Conservation (phyloP, 2,888 invertebrate species). For the Rutpela maculata region DNA sequence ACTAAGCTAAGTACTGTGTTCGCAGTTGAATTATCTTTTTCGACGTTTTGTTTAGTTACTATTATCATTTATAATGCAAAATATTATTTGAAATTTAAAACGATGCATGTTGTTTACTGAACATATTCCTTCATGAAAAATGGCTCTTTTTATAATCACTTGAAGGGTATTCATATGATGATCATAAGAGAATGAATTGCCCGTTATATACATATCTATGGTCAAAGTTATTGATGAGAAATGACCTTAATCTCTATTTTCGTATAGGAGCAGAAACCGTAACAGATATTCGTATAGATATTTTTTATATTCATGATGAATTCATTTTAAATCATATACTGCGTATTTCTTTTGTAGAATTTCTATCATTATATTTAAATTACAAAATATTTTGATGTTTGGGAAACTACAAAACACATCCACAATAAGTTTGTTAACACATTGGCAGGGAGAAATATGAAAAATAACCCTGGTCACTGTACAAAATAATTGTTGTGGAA, state of each 20-base stretch:
- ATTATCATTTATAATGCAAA: background rate
- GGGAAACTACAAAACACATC: too few relatives aligned
- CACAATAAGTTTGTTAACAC: too few relatives aligned
- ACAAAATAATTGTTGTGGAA: too few relatives aligned
- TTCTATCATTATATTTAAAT: too few relatives aligned
- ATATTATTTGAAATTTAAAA: background rate
- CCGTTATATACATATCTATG: background rate
- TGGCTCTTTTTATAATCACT: background rate
- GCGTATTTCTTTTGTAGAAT: too few relatives aligned
- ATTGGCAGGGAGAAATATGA: too few relatives aligned
- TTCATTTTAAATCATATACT: background rate
- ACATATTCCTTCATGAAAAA: background rate
- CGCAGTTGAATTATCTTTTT: too few relatives aligned
- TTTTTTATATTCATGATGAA: background rate
- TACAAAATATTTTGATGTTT: too few relatives aligned
- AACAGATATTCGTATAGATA: background rate
- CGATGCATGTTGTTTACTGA: background rate
- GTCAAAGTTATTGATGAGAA: slow-evolving; percentile 27
- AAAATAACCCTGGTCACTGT: too few relatives aligned
- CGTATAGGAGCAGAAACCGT: background rate
- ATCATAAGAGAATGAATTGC: too few relatives aligned
- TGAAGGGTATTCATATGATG: slow-evolving; percentile 3
- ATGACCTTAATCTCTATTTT: slow-evolving; percentile 20
- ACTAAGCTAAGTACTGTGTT: too few relatives aligned
- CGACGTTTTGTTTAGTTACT: too few relatives aligned